phyloP scores from a whole-genome alignment of 2,113 vertebrate species.

The Apteryx mantelli region DNA sequence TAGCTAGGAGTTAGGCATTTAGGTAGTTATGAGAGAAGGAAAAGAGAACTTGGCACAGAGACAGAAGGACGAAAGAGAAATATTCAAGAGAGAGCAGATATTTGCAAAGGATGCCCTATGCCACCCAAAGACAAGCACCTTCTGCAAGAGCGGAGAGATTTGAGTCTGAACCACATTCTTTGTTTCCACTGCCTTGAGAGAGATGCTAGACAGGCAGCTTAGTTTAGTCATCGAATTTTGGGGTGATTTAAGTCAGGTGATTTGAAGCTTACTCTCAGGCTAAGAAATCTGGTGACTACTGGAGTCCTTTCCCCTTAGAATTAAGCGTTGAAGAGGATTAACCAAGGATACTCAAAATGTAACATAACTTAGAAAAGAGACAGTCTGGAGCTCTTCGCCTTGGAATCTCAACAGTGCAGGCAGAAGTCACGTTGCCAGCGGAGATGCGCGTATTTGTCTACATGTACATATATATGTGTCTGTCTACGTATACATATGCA shows the following conservation, averaged over 20 bases:
- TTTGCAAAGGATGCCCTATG: background rate
- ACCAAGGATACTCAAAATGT: background rate
- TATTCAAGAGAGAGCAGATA: background rate
- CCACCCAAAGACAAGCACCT: rapidly evolving
- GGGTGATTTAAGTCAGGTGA: background rate
- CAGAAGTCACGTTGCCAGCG: background rate
- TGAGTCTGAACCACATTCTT: background rate
- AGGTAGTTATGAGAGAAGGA: rapidly evolving
- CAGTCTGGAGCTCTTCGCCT: background rate
- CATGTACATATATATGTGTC: background rate
- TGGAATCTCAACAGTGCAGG: background rate
- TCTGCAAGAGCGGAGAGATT: background rate
- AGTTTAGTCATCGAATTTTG: background rate
- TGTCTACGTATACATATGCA: background rate
- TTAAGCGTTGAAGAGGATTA: background rate
- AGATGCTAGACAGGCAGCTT: background rate
- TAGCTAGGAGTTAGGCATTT: background rate
- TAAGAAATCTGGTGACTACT: background rate
- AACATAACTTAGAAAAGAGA: background rate
- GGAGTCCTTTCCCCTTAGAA: background rate
- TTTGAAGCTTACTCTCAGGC: background rate
- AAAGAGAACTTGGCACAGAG: background rate
- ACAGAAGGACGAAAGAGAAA: background rate
- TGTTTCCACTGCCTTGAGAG: background rate
- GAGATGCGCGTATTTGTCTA: background rate